phyloP scores from a whole-genome alignment of 2,797 vertebrate genomes.

The Cheirogaleus major region DNA sequence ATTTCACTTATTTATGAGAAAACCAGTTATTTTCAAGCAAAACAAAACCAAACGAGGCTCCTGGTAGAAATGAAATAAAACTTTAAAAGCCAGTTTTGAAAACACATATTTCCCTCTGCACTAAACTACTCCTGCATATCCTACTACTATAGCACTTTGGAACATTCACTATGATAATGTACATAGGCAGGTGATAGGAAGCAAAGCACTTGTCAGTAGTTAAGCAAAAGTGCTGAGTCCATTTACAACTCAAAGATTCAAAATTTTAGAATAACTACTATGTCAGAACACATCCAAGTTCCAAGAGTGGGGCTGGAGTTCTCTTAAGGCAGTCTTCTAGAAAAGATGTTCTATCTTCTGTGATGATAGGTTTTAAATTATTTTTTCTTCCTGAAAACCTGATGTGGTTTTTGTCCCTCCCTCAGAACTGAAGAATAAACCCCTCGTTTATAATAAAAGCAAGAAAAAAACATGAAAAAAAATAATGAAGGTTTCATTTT shows the following conservation, averaged over 20 bases:
- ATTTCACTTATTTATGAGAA: conserved; percentile 29
- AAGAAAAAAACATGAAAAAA: conserved; percentile 17
- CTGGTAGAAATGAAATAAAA: conserved; percentile 4
- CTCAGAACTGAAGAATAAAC: conserved; percentile 35
- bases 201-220: conserved; percentile 51
- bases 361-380: not conserved
- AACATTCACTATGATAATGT: not conserved
- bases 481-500: conserved; percentile 39
- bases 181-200: not conserved
- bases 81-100: conserved; percentile 19
- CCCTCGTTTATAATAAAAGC: conserved; percentile 6
- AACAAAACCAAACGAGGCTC: not conserved
- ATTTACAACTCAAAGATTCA: conserved; percentile 15
- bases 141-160: not conserved
- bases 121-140: not conserved
- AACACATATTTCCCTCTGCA: conserved; percentile 39
- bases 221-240: conserved; percentile 39
- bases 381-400: conserved; percentile 13
- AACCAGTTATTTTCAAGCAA: conserved; percentile 27
- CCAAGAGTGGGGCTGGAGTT: not conserved
- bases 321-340: conserved; percentile 33
- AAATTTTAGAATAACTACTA: conserved; percentile 8
- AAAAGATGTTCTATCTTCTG: not conserved
- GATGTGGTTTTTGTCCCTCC: conserved; percentile 19
- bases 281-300: conserved; percentile 17